Evolutionary conservation across 1,140 invertebrate genomes (phyloP), one percentile per base, ranked within the genome.

Genomic region (Megathymus violae): DNA sequence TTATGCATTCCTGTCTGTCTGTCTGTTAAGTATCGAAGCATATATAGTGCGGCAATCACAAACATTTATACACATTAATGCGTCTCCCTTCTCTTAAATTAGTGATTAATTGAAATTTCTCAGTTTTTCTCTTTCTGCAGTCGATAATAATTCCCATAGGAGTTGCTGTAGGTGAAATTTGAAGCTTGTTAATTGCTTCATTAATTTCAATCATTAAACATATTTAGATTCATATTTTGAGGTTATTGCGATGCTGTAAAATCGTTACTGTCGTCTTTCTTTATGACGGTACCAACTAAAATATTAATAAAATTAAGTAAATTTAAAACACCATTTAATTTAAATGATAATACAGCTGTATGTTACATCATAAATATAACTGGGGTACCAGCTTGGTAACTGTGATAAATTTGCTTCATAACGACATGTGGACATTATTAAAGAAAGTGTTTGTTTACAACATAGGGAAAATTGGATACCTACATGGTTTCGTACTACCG

Each of bases 1-100:
- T 56, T 56, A 56, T 43, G 52, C 19, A 56, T 58, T 58, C 56
- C 56, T 59, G 56, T 59, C 56, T 59, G 56, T 59, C 56, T 59
- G 56, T 59, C 56, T 59, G 43, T 22, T 56, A 44, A 56, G 40
- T 25, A 44, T 56, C 40, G 4, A 56, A 41, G 14, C 40, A 44
- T 16, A 41, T 22, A 27, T 44, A 43, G 43, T 44, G 40, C 52
- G 4, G 40, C 41, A 54, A 44, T 36, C 9, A 31, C 27, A 47
- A 59, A 56, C 52, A 52, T 59, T 59, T 47, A 44, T 59, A 59
- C 34, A 59, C 56, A 59, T 59, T 59, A 46, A 59, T 59, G 41
- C 43, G 25, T 58, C 54, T 56, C 22, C 15, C 52, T 58, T 44
- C 52, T 43, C 38, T 38, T 44, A 58, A 36, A 22, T 46, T 58